Evolutionary conservation across 2,113 vertebrate genomes (phyloP), one percentile per base, ranked within the genome.

Genomic region (Rhinogobius similis): DNA sequence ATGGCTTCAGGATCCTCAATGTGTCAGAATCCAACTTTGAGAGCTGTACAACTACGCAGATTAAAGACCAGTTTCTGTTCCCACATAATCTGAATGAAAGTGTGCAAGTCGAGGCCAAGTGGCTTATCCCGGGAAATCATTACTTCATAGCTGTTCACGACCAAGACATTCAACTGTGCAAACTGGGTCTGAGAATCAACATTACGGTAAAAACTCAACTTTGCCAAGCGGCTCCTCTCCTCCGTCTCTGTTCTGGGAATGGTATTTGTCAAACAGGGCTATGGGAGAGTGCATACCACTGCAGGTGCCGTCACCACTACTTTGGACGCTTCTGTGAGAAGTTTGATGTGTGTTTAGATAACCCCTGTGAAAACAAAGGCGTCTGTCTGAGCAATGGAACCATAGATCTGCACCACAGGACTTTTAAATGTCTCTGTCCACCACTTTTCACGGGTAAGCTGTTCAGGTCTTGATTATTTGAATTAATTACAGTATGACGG

Each of bases 321-420:
- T 93, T 85, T 6, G 95, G 94, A 76, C 91, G 69, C 41, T 95
- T 94, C 74, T 96, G 93, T 80, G 92, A 96, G 70, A 90, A 91
- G 61, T 81, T 91, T 69, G 87, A 95, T 75, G 61, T 73, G 1
- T 96, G 92, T 68, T 89, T 86, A 75, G 81, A 75, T 48, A 92
- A 90, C 62, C 93, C 92, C 13, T 95, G 93, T 81, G 75, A 87
- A 79, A 95, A 94, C 82, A 89, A 94, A 55, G 92, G 80, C 0
- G 84, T 89, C 53, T 94, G 92, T 61, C 61, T 87, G 69, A 90
- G 87, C 66, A 85, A 77, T 58, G 89, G 76, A 55, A 81, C 76
- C 65, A 62, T 76, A 23, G 76, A 83, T 72, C 83, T 75, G 10
- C 72, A 72, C 46, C 65, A 79, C 38, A 86, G 88, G 75, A 62